Evolutionary conservation across 2,888 invertebrate genomes (phyloP), one percentile per base, ranked within the genome.

Genomic region (Tinea pellionella): DNA sequence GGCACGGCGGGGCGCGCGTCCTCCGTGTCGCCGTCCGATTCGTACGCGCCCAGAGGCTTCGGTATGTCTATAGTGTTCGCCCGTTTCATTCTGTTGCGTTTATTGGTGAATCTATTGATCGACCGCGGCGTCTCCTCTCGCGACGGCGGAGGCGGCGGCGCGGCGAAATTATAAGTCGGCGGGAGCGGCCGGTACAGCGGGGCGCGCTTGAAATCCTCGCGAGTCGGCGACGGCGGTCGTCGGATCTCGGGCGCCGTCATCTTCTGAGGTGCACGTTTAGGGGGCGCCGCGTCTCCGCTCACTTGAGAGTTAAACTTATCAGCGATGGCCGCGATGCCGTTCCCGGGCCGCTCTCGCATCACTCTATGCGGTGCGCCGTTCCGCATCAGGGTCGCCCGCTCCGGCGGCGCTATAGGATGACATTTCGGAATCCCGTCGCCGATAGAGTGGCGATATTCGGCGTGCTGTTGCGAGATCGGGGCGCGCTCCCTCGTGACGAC

Each of bases 51-150:
- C 19, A 78, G 89, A 0, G 91, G 90, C 68, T 94, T 94, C 0
- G 95, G 95, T 72, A 96, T 95, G 71, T 96, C 95, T 63, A 96
- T 94, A 0, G 96, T 96, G 67, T 96, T 96, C 2, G 96, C 95
- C 13, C 96, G 90, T 77, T 95, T 96, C 92, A 96, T 94, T 67
- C 92, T 91, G 19, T 92, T 85, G 70, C 93, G 94, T 66, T 92
- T 93, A 63, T 87, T 89, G 61, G 86, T 84, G 65, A 90, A 91
- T 62, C 89, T 72, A 64, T 76, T 81, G 0, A 77, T 68, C 1
- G 82, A 76, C 63, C 63, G 64, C n/a, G 60, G 58, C 32, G 78
- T 81, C 9, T 82, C 72, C 43, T 88, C 89, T 7, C 81, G 82
- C 1, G 70, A 63, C 0, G 72, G 63, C 8, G 77, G 75, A 2